These are phyloP conservation scores for Orbicella faveolata DNA, from an alignment of 64 coral and sea anemone genomes.

Conservation along the genomic window DNA sequence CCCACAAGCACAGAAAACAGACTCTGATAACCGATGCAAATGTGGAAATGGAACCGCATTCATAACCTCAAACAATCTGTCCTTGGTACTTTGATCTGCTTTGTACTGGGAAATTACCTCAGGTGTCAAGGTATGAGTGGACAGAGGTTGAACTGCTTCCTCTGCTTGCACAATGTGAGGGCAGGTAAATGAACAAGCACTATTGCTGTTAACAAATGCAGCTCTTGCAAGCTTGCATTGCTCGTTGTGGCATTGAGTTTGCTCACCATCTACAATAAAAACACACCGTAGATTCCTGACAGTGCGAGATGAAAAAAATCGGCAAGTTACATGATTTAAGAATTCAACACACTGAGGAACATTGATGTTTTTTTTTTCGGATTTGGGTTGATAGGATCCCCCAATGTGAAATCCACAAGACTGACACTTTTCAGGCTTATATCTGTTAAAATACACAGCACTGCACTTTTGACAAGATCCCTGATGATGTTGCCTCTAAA, in stretches of 20 bases:
- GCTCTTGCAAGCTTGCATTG: conserved; percentile 1
- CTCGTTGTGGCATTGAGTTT: neutral
- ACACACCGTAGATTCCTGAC: neutral
- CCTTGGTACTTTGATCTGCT: neutral
- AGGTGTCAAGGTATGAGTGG: neutral
- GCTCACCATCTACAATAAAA: neutral
- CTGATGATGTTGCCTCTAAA: neutral
- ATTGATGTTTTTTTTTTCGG: neutral
- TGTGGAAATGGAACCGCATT: neutral
- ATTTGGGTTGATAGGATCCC: neutral
- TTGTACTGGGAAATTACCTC: neutral
- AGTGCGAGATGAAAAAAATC: neutral
- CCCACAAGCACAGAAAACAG: conserved; percentile 5
- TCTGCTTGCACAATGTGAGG: neutral
- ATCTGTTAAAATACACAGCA: neutral
- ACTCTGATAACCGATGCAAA: neutral
- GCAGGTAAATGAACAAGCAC: neutral
- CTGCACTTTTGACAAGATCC: neutral
- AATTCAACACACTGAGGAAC: neutral
- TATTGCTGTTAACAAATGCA: conserved; percentile 6
- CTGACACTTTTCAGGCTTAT: conserved; percentile 13
- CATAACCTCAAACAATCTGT: neutral
- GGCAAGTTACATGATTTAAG: neutral
- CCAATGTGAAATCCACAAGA: neutral
- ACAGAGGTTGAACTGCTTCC: neutral